These are phyloP conservation scores for Apamea monoglypha DNA, from an alignment of 2,888 invertebrate species.

Conservation along the genomic window DNA sequence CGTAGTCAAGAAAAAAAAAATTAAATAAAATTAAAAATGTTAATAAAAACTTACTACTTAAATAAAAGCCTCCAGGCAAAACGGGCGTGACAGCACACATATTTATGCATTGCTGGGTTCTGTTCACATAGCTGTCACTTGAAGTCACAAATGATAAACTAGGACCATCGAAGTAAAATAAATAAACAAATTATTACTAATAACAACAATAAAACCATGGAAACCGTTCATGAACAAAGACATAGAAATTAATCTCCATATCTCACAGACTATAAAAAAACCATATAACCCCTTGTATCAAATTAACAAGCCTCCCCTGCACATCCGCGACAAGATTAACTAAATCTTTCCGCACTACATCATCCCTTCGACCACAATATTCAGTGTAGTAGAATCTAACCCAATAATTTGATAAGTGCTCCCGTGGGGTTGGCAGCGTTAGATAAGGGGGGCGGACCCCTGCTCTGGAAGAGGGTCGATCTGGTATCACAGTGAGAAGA, in stretches of 20 bases:
- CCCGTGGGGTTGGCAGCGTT: conserved; percentile 41
- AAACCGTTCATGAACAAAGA: not conserved
- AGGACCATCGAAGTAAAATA: too few relatives aligned
- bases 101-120: too few relatives aligned
- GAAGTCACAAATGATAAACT: too few relatives aligned
- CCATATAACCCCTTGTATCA: not conserved
- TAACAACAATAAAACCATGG: too few relatives aligned
- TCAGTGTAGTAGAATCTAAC: conserved; percentile 37
- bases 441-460: conserved; percentile 54
- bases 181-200: too few relatives aligned
- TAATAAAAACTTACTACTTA: too few relatives aligned
- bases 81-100: too few relatives aligned
- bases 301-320: not conserved
- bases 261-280: not conserved
- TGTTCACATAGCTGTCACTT: too few relatives aligned
- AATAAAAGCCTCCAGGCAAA: too few relatives aligned
- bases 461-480: conserved; percentile 23
- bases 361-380: conserved; percentile 50
- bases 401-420: conserved; percentile 63
- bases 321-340: conserved; percentile 25
- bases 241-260: not conserved
- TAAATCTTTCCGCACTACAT: conserved; percentile 40
- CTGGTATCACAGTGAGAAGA: conserved; percentile 39
- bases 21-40: too few relatives aligned
- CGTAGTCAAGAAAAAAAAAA: too few relatives aligned